Conservation (phyloP, 2,797 vertebrate genomes). For the Hemibagrus guttatus region DNA sequence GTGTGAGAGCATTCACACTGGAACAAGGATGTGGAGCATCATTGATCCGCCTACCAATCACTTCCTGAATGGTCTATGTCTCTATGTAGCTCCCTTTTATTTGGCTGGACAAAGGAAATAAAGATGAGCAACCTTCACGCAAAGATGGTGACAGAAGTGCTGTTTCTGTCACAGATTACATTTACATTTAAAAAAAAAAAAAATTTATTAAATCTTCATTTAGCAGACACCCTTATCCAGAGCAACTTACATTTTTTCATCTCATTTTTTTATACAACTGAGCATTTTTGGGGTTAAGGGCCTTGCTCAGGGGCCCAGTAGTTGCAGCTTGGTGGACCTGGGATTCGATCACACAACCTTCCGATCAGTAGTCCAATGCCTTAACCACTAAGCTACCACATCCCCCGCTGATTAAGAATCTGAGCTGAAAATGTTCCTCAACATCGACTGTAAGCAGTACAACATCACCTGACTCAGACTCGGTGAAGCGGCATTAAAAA, state of each 20-base stretch:
- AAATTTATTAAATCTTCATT: too few species aligned
- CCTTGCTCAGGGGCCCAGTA: too few species aligned
- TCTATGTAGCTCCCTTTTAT: neutral
- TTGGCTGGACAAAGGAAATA: neutral
- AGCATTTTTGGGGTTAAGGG: too few species aligned
- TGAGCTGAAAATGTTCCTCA: neutral
- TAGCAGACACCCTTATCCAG: too few species aligned
- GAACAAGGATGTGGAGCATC: slow-evolving; percentile 21
- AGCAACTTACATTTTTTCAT: too few species aligned
- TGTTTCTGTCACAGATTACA: neutral
- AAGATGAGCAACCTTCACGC: neutral
- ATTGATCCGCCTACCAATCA: slow-evolving; percentile 20
- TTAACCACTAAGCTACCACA: too few species aligned
- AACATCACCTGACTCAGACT: neutral
- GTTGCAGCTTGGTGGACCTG: too few species aligned
- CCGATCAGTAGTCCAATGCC: too few species aligned
- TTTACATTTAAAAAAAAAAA: too few species aligned
- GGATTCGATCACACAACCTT: too few species aligned
- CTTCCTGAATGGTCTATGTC: neutral
- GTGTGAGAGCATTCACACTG: neutral
- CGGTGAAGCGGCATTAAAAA: too few species aligned
- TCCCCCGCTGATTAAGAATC: neutral
- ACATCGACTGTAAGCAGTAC: neutral
- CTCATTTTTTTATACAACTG: too few species aligned
- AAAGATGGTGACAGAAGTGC: neutral